These are phyloP conservation scores for Ctena decussata DNA, from an alignment of 2,888 invertebrate genomes.

Conservation along the genomic window DNA sequence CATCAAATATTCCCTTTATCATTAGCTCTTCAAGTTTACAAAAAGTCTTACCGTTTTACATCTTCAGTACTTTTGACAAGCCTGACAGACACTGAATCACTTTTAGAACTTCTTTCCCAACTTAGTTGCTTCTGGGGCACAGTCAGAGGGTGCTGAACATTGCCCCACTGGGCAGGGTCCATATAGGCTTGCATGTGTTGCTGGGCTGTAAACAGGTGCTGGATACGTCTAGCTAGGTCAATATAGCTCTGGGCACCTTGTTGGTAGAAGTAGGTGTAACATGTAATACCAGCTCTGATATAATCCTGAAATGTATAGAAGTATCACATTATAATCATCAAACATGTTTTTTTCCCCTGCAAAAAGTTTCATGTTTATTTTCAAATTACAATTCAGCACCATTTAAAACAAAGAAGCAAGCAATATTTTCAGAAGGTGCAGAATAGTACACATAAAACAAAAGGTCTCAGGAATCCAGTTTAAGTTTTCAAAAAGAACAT, in stretches of 20 bases:
- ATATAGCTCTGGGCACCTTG: conserved; percentile 84
- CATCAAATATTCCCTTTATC: too few relatives aligned
- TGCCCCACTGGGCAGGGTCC: conserved; percentile 82
- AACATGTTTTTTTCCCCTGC: too few relatives aligned
- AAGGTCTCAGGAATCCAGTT: too few relatives aligned
- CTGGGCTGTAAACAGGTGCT: conserved; percentile 83
- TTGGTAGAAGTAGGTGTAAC: conserved; percentile 86
- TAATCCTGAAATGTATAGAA: conserved; percentile 82
- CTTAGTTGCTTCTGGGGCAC: conserved; percentile 36
- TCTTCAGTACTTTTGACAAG: conserved; percentile 80
- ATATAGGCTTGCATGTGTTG: conserved; percentile 85
- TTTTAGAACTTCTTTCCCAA: conserved; percentile 33
- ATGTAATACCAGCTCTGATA: conserved; percentile 87
- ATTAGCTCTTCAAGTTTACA: too few relatives aligned
- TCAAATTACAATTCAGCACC: too few relatives aligned
- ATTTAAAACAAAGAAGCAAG: too few relatives aligned
- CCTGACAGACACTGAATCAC: conserved; percentile 87
- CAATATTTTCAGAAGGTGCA: too few relatives aligned
- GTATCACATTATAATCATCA: too few relatives aligned
- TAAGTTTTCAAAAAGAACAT: too few relatives aligned
- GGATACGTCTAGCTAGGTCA: conserved; percentile 79
- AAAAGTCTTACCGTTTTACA: conserved; percentile 83
- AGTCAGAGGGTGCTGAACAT: conserved; percentile 72
- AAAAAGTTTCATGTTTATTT: too few relatives aligned
- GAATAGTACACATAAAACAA: too few relatives aligned